Evolutionary conservation across 2,888 invertebrate genomes (phyloP).

Genomic region (Steinernema hermaphroditum): DNA sequence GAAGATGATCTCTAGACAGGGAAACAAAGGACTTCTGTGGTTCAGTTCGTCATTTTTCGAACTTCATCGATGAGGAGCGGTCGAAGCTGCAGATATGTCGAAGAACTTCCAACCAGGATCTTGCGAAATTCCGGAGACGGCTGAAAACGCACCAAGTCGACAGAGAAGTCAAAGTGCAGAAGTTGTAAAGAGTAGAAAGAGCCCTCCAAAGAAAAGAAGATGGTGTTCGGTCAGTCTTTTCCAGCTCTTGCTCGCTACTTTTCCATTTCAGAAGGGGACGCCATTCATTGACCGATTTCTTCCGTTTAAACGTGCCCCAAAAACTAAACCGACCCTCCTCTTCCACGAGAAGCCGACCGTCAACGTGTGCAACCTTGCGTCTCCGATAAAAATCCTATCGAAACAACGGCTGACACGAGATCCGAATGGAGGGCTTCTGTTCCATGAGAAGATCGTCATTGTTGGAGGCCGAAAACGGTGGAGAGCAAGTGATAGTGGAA

Average conservation of each 20-base stretch:
- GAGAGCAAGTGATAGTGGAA: neutral
- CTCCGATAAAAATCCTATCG: neutral
- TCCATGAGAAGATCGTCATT: neutral
- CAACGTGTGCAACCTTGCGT: neutral
- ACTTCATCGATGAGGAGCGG: too few relatives aligned
- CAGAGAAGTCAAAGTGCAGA: too few relatives aligned
- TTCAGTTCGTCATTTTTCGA: too few relatives aligned
- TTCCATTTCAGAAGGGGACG: neutral
- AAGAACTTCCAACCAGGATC: too few relatives aligned
- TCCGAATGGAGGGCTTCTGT: neutral
- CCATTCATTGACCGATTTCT: neutral
- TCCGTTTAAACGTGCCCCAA: neutral
- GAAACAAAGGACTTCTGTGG: too few relatives aligned
- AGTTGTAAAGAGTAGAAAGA: too few relatives aligned
- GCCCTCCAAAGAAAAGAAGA: too few relatives aligned
- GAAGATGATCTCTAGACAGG: too few relatives aligned
- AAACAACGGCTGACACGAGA: neutral
- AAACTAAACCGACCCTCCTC: neutral
- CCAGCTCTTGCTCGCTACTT: neutral
- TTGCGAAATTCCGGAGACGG: too few relatives aligned
- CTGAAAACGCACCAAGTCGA: too few relatives aligned
- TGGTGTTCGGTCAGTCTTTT: too few relatives aligned
- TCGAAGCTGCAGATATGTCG: too few relatives aligned
- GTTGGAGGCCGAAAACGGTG: neutral
- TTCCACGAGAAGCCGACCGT: slow-evolving; percentile 1